Base-by-base conservation (phyloP, 2,888 invertebrate genomes). In the Eristalinus aeneus region DNA sequence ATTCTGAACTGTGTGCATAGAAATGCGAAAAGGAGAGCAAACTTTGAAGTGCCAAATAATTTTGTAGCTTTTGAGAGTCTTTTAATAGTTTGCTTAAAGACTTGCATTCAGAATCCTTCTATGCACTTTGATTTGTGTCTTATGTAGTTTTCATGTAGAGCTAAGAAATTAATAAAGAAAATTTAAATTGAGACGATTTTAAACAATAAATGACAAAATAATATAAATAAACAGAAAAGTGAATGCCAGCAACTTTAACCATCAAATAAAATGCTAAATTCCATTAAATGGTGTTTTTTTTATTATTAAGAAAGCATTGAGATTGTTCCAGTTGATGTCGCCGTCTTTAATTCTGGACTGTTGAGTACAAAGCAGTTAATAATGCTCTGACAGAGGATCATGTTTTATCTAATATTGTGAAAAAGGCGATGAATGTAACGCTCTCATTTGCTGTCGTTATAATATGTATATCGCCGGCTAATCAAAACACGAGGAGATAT, bases 41-140 rank as follows among this genome's bases (percentile, higher is more conserved):
- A 46, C 16, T 46, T 84, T 72, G 67, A 76, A 85, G 84, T 85
- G 84, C 84, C 84, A 85, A 85, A 85, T 80, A 72, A 72, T 72
- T 65, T 22, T 46, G 34, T 67, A 76, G 80, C 79, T 75, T 79
- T 75, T 84, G 46, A 61, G 58, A 71, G 58, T 56, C 12, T 46
- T 16, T 31, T 39, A 68, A 34, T 39, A 22, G 63, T 72, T 68
- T 67, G 69, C 36, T 34, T 58, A 64, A 58, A 67, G 61, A 32
- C 60, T 68, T 64, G 36, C 32, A 84, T 74, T 78, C 64, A 36
- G 22, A 67, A 58, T 78, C 65, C 46, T 68, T 53, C 56, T 64
- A 64, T 78, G 73, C 73, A 83, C 78, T 83, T 69, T 77, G 63
- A 68, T 77, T 83, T 78, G 56, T 77, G 78, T 83, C 58, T 74